Percentiles rank a stretch among this genome's conserved stretches.
Conservation (phyloP, 2,113 vertebrate genomes). For the Steatornis caripensis region DNA sequence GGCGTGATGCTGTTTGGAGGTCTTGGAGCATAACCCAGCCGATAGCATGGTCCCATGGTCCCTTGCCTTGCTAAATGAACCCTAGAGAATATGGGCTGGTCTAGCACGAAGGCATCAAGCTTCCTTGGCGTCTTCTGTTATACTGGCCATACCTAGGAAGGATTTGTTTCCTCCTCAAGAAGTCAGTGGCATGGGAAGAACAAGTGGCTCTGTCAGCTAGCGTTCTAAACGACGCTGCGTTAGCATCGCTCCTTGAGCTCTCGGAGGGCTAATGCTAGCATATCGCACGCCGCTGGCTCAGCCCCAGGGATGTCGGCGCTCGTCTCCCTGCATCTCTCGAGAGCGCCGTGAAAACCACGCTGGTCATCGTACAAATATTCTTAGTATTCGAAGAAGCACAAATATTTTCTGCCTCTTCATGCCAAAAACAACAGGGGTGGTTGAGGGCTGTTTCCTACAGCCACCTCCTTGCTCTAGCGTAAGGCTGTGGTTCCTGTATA, state of each 20-base stretch:
- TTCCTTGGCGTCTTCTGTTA: neutral
- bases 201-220: neutral
- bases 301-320: neutral
- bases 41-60: neutral
- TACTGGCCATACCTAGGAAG: rapidly evolving
- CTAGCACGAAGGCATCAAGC: neutral
- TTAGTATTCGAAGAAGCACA: neutral
- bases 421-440: slow-evolving; percentile 27
- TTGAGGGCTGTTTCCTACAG: neutral
- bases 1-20: neutral
- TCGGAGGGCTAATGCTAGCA: neutral
- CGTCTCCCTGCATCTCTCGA: neutral
- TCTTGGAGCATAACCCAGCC: neutral
- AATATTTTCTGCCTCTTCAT: neutral
- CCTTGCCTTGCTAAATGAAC: neutral
- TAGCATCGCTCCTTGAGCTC: neutral
- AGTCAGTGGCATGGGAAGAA: neutral
- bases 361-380: neutral
- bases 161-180: neutral
- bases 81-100: rapidly evolving
- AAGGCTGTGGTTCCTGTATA: neutral
- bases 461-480: neutral
- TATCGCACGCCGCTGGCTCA: neutral
- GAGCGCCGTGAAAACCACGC: neutral
- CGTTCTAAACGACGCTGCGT: neutral